Evolutionary conservation across 2,797 vertebrate genomes (phyloP).

Genomic region (Hydrophis major): DNA sequence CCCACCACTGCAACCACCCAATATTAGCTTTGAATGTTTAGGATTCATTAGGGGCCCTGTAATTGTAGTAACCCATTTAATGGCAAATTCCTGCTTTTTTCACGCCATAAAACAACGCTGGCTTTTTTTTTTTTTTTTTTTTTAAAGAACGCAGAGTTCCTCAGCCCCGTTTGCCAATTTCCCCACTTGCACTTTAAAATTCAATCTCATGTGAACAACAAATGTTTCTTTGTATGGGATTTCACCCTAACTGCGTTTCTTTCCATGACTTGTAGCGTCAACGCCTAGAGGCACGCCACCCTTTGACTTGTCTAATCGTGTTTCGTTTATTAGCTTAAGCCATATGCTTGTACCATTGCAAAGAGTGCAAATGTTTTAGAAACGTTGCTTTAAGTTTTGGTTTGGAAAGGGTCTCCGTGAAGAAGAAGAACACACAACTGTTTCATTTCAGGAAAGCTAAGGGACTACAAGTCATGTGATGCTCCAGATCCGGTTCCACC

Average conservation of each 20-base stretch:
- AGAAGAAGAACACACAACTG: neutral
- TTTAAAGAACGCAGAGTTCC: too few species aligned
- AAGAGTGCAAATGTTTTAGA: neutral
- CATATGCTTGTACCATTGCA: neutral
- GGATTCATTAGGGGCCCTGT: neutral
- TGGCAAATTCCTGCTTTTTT: neutral
- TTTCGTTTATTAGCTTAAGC: neutral
- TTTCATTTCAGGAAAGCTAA: neutral
- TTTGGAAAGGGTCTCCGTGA: neutral
- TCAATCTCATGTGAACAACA: slow-evolving; percentile 18
- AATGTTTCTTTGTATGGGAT: neutral
- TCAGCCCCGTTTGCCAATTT: neutral
- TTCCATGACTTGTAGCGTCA: neutral
- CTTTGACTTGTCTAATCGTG: neutral
- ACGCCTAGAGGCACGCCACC: neutral
- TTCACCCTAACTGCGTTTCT: slow-evolving; percentile 20
- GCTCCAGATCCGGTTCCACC: neutral
- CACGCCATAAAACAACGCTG: too few species aligned
- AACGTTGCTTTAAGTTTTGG: neutral
- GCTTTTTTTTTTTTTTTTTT: too few species aligned
- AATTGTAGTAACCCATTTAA: neutral
- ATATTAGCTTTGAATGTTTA: neutral
- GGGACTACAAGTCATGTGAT: neutral
- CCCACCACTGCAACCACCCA: too few species aligned
- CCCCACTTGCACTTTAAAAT: neutral